A percentile compares a stretch with the other conserved stretches of the same genome.
phyloP scores from a whole-genome alignment of 2,888 invertebrate genomes.

The Clostera curtula region DNA sequence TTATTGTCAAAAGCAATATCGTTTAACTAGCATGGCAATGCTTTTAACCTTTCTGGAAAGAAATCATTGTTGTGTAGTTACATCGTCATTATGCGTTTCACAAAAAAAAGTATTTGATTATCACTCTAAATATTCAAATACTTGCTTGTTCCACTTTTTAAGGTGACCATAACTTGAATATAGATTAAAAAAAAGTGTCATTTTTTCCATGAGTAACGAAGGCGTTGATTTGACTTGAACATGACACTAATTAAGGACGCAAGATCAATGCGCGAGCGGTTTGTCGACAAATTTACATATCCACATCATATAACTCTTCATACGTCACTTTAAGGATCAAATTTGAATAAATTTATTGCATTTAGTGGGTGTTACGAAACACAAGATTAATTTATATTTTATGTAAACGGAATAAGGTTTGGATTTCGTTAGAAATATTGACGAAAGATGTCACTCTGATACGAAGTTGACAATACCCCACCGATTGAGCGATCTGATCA shows the following conservation, averaged over 20 bases:
- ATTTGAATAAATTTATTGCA: slow-evolving; percentile 13
- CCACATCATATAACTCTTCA: slow-evolving; percentile 13
- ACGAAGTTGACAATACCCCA: slow-evolving; percentile 47
- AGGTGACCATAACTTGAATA: too few species aligned
- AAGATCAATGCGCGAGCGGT: slow-evolving; percentile 23
- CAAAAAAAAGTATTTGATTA: too few species aligned
- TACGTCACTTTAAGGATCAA: slow-evolving; percentile 13
- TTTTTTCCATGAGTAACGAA: slow-evolving; percentile 25
- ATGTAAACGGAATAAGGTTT: slow-evolving; percentile 18
- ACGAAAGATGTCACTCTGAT: slow-evolving; percentile 38
- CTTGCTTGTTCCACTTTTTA: too few species aligned
- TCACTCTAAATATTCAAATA: too few species aligned
- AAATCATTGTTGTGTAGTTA: too few species aligned
- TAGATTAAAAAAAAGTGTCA: too few species aligned
- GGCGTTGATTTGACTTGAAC: slow-evolving; percentile 46
- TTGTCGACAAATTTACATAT: slow-evolving; percentile 14
- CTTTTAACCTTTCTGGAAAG: too few species aligned
- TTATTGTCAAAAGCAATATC: too few species aligned
- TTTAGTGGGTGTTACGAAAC: slow-evolving; percentile 6
- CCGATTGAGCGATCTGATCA: slow-evolving; percentile 55
- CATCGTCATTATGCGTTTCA: too few species aligned
- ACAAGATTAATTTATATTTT: slow-evolving; percentile 7
- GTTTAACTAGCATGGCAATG: too few species aligned
- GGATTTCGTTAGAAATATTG: slow-evolving; percentile 21
- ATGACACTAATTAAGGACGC: slow-evolving; percentile 47